phyloP scores from a whole-genome alignment of 2,113 vertebrate genomes.

The Pampusana beccarii region DNA sequence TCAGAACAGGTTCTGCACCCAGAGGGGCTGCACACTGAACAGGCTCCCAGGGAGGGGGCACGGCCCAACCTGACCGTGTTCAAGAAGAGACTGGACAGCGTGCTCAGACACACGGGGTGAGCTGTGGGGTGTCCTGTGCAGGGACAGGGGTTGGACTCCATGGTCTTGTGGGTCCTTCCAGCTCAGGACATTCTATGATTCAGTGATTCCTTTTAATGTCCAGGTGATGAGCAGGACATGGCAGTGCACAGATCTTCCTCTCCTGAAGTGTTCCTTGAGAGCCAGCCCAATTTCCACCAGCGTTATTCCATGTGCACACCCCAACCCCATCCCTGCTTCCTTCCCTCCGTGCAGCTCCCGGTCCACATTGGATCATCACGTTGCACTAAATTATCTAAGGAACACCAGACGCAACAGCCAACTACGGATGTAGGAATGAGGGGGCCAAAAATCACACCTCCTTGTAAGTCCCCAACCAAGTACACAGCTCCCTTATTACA shows the following conservation, averaged over 20 bases:
- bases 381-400: not conserved
- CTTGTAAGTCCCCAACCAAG: not conserved
- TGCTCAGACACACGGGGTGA: too few relatives aligned
- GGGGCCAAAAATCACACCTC: not conserved
- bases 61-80: too few relatives aligned
- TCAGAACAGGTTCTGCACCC: too few relatives aligned
- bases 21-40: too few relatives aligned
- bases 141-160: too few relatives aligned
- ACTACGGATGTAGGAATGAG: rapidly evolving
- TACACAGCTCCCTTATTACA: not conserved
- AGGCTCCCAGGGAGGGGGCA: too few relatives aligned
- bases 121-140: too few relatives aligned
- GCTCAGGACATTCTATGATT: too few relatives aligned
- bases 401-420: not conserved
- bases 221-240: not conserved
- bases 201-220: not conserved
- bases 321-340: not conserved
- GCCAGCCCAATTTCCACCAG: rapidly evolving
- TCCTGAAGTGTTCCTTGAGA: rapidly evolving
- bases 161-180: too few relatives aligned
- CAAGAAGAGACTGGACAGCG: too few relatives aligned
- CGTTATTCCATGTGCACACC: rapidly evolving
- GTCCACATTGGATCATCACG: rapidly evolving
- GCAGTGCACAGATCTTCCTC: not conserved
- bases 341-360: not conserved